Base-by-base conservation (phyloP, 2,797 vertebrate species). In the Muscicapa striata region DNA sequence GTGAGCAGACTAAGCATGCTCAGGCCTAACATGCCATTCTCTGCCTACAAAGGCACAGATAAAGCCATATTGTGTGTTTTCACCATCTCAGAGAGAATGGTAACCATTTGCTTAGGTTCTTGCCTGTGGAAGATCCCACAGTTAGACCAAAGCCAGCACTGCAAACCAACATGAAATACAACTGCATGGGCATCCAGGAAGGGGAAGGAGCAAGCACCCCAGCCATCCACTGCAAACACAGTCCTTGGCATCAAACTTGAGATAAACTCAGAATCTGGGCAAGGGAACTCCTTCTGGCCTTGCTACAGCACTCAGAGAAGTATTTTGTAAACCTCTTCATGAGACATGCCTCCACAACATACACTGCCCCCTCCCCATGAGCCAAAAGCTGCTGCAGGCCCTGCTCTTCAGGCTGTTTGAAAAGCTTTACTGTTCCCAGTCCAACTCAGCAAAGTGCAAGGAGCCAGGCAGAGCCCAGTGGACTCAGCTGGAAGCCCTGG, bases 361-460 rank as follows among this genome's bases (percentile, higher is more conserved):
- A 41, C 0, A 0, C 34, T 75, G 41, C 4, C 12, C 20, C 9
- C 18, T 63, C 26, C 22, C 4, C 30, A 67, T 0, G 9, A 55
- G 46, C 10, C 34, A 26, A 29, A 72, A 9, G 19, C 32, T 46
- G 32, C 23, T 36, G 57, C 20, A 83, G 45, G 9, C 32, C 18
- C 38, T 67, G 43, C 46, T 68, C 77, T 68, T 75, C 59, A 64
- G 36, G 27, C 32, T 68, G 19, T 46, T 86, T 49, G 2, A 4
- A 63, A 88, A 92, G 57, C 16, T 72, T 78, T 19, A 29, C 45
- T 52, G 20, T 21, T 75, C 51, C 62, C 32, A 72, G 21, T 8
- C 51, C 78, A 52, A 68, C 22, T 87, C 77, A 81, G 55, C 38
- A 32, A 84, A 85, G 64, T 68, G 38, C 58, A 86, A 8, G 3